These are phyloP conservation scores for Hemicentrotus pulcherrimus DNA, from an alignment of 35 echinoderm and acorn worm genomes.

Conservation along the genomic window DNA sequence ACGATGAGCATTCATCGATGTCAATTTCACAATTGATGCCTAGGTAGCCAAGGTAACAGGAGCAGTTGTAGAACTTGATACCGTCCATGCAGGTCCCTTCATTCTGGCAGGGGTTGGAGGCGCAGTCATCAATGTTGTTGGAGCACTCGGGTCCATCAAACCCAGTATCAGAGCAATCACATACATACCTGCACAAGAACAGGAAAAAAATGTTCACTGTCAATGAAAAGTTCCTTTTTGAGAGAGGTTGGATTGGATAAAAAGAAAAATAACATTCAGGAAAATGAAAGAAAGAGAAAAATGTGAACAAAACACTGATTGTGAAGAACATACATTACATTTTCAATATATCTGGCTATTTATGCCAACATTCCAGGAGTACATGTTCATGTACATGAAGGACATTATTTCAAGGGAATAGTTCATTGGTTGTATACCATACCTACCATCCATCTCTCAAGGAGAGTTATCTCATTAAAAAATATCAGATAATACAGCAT, in stretches of 20 bases:
- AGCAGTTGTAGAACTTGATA: constrained; percentile 73
- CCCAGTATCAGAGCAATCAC: constrained; percentile 75
- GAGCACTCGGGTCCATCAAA: constrained; percentile 65
- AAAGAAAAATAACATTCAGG: background rate
- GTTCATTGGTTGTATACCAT: no score
- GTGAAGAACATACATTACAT: no score
- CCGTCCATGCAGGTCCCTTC: constrained; percentile 65
- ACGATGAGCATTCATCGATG: constrained; percentile 67
- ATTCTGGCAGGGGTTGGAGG: constrained; percentile 58
- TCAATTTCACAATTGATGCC: constrained; percentile 65
- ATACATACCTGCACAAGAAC: constrained; percentile 65
- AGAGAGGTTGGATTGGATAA: background rate
- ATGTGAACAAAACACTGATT: no score
- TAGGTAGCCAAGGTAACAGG: constrained; percentile 67
- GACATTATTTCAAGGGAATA: no score
- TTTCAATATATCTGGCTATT: no score
- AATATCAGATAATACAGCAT: no score
- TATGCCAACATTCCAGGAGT: no score
- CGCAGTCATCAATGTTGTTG: constrained; percentile 82
- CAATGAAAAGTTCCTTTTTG: background rate
- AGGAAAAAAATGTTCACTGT: background rate
- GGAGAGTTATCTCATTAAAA: no score
- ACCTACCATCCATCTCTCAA: no score
- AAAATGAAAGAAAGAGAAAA: no score
- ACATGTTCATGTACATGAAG: no score